These are phyloP conservation scores for Campoletis sonorensis DNA, from an alignment of 1,140 invertebrate species.

Conservation along the genomic window DNA sequence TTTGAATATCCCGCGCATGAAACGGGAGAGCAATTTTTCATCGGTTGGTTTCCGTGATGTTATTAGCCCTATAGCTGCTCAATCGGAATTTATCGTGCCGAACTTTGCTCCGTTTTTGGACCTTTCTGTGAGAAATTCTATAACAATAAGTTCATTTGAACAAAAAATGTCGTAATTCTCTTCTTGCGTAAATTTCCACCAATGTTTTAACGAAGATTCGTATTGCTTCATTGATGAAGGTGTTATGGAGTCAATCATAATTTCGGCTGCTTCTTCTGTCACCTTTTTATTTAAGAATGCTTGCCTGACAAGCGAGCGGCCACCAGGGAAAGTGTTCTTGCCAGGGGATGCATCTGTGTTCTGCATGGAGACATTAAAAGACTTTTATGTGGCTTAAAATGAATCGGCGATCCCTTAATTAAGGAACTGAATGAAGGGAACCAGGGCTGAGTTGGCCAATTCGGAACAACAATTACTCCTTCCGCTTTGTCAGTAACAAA, in stretches of 20 bases:
- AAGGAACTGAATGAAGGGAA: background rate
- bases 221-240: slow-evolving; percentile 41
- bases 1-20: background rate
- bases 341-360: slow-evolving; percentile 23
- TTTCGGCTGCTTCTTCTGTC: slow-evolving; percentile 8
- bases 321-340: slow-evolving; percentile 25
- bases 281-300: slow-evolving; percentile 23
- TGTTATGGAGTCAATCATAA: slow-evolving; percentile 26
- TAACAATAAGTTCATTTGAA: no score
- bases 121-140: no score
- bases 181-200: slow-evolving; percentile 33
- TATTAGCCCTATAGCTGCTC: background rate
- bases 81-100: no score
- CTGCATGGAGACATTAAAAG: slow-evolving; percentile 61
- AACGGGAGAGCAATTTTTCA: background rate
- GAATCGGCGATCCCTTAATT: background rate
- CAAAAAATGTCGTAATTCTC: background rate
- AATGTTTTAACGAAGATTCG: slow-evolving; percentile 18
- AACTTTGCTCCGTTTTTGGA: no score
- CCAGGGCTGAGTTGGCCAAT: background rate
- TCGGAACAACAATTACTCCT: background rate
- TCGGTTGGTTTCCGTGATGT: background rate
- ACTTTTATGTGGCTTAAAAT: slow-evolving; percentile 20
- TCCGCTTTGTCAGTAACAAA: background rate
- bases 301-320: background rate